A percentile compares a stretch with the other conserved stretches of the same genome.
Evolutionary conservation across 1,140 invertebrate genomes (phyloP).

Genomic region (Oreohelix idahoensis): DNA sequence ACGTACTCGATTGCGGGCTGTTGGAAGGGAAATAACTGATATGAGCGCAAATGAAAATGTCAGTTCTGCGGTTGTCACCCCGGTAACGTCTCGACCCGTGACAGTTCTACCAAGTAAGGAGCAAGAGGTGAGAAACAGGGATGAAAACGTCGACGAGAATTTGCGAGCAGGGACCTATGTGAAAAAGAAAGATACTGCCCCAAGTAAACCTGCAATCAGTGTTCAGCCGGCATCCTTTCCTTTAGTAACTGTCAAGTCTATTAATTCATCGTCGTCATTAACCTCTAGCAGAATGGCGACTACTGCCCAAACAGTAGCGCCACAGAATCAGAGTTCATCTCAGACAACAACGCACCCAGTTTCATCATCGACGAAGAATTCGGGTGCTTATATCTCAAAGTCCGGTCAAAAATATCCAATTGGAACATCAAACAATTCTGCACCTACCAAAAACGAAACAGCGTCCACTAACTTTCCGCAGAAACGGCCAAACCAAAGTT

Average conservation of each 20-base stretch:
- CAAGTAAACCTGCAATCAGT: neutral
- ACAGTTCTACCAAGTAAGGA: neutral
- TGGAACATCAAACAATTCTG: neutral
- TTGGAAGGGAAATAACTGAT: slow-evolving; percentile 5
- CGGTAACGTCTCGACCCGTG: too few species aligned
- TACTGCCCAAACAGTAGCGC: neutral
- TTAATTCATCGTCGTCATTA: neutral
- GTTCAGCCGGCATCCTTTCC: neutral
- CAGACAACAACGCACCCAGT: too few species aligned
- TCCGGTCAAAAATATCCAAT: neutral
- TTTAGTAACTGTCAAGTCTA: neutral
- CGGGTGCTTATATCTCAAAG: neutral
- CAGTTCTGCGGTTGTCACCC: slow-evolving; percentile 10
- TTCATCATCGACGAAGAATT: neutral
- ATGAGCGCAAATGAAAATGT: neutral
- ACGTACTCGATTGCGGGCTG: neutral
- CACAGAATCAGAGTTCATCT: neutral
- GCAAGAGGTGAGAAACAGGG: neutral
- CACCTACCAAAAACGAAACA: neutral
- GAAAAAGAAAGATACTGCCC: slow-evolving; percentile 1
- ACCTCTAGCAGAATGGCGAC: neutral
- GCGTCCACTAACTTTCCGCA: neutral
- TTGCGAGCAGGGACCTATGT: neutral
- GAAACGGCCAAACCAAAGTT: neutral
- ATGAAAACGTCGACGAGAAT: neutral